Evolutionary conservation across 2,113 vertebrate species (phyloP), one percentile per base, ranked within the genome.

Genomic region (Coturnix japonica): DNA sequence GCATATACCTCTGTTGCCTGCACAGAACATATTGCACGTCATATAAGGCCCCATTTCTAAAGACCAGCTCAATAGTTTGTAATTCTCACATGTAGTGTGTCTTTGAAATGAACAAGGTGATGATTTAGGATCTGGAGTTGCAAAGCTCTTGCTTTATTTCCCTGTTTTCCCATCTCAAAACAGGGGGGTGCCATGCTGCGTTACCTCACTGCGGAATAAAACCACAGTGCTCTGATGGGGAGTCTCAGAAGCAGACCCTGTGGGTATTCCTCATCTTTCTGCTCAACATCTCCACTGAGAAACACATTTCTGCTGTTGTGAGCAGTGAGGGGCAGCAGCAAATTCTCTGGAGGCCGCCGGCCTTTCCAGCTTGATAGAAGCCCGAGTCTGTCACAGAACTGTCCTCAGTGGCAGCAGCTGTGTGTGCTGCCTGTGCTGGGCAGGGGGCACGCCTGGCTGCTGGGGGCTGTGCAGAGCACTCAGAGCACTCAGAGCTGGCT

Each of bases 31-130:
- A 6, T 0, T 51, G 28, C 2, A 5, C 4, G 1, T 21, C 66
- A 2, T 0, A 2, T 28, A 2, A 22, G 46, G 18, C 61, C 31
- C 37, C 46, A 0, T 13, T 65, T 84, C 47, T 72, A 44, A 66
- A 61, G 59, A 53, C n/a, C 43, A 74, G 28, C 31, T 64, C 11
- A 35, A 21, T 59, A n/a, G 43, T 46, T 66, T 3, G 2, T 60
- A 35, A 22, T 46, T 72, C 46, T 49, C 70, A 33, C 8, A 3
- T 9, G 13, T 31, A 17, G 39, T 9, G 31, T 0, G 2, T 66
- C 28, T 73, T 49, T 37, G 33, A 69, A 83, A 37, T n/a, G 18
- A 66, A 51, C 70, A 30, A n/a, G 49, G 78, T 75, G 76, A 49
- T 14, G 2, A 63, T 11, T 6, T 73, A 49, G 81, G 54, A 63